These are phyloP conservation scores for Microtus oregoni DNA, from an alignment of 2,113 vertebrate species.

Conservation along the genomic window DNA sequence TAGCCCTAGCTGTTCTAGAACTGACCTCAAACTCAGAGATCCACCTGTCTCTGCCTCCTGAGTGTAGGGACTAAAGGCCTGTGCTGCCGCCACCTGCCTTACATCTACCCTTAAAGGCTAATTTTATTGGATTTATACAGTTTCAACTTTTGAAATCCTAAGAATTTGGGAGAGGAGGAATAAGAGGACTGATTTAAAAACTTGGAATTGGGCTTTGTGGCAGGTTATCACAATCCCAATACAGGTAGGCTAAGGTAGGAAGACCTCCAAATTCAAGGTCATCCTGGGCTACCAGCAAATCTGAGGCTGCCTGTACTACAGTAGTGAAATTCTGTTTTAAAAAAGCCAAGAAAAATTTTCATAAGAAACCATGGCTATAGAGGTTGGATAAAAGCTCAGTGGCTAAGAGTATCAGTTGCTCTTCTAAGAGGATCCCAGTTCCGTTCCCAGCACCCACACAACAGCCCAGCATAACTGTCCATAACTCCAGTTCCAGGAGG, in stretches of 20 bases:
- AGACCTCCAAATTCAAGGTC: background rate
- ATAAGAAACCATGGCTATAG: background rate
- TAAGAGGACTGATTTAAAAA: conserved; percentile 7
- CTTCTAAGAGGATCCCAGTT: background rate
- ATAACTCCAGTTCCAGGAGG: background rate
- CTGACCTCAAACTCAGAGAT: background rate
- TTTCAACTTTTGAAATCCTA: conserved; percentile 53
- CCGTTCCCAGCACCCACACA: background rate
- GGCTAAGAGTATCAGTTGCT: no score
- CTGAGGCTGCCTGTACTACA: background rate
- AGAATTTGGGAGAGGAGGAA: background rate
- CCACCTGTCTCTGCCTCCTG: background rate
- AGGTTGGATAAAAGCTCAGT: background rate
- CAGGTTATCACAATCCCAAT: background rate
- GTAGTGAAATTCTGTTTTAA: background rate
- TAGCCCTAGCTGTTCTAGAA: background rate
- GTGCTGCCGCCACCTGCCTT: background rate
- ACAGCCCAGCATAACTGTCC: background rate
- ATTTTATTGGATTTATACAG: conserved; percentile 26
- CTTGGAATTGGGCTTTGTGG: background rate
- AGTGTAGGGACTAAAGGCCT: background rate
- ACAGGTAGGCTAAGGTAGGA: background rate
- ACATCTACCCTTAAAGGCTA: background rate
- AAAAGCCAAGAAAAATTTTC: background rate
- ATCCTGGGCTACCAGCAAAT: background rate